These are phyloP conservation scores for Stomorhina lunata DNA, from an alignment of 2,888 invertebrate genomes.

Conservation along the genomic window DNA sequence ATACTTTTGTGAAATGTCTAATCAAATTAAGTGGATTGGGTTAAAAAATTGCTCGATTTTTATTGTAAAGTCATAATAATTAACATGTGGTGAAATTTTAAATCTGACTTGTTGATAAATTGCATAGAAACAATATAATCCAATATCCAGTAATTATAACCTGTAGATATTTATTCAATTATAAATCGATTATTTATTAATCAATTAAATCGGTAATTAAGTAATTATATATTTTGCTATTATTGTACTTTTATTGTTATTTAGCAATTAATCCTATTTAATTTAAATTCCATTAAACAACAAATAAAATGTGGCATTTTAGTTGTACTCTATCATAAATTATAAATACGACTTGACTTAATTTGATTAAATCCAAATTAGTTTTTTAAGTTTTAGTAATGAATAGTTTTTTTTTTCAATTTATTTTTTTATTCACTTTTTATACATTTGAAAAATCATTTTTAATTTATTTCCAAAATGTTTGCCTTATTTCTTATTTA, in stretches of 20 bases:
- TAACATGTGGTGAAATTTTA: too few species aligned
- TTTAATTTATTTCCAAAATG: too few species aligned
- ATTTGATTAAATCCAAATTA: not conserved
- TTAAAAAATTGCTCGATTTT: too few species aligned
- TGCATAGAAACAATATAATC: not conserved
- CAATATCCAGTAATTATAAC: slow-evolving; percentile 19
- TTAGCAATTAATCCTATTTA: slow-evolving; percentile 35
- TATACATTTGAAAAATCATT: too few species aligned
- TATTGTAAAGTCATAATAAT: too few species aligned
- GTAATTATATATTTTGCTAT: slow-evolving; percentile 15
- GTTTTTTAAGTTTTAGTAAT: not conserved
- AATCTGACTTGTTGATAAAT: not conserved
- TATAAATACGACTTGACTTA: not conserved
- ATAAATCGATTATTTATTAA: slow-evolving; percentile 34
- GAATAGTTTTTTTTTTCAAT: too few species aligned
- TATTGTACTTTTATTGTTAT: not conserved
- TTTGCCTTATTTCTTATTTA: too few species aligned
- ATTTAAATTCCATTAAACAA: slow-evolving; percentile 26
- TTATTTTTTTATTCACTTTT: too few species aligned
- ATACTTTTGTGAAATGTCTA: too few species aligned
- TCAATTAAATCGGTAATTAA: slow-evolving; percentile 43
- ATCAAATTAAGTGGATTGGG: too few species aligned
- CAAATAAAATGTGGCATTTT: slow-evolving; percentile 3
- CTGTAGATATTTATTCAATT: slow-evolving; percentile 41
- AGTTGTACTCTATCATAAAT: not conserved